phyloP scores from a whole-genome alignment of 1,140 invertebrate species.

The Cecropterus lyciades region DNA sequence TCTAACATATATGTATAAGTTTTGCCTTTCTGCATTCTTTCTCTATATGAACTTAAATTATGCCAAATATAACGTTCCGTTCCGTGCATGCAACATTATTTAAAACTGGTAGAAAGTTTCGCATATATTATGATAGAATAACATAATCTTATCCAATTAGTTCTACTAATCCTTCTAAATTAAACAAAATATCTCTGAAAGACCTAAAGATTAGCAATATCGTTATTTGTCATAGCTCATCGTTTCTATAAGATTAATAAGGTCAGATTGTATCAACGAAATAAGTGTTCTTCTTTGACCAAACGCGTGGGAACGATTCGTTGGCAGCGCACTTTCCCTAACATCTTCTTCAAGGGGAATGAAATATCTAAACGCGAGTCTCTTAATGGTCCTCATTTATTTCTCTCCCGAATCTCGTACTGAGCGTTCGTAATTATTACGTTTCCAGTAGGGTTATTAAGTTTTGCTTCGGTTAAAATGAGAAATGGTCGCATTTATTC shows the following conservation, averaged over 20 bases:
- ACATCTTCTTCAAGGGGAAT: conserved; percentile 79
- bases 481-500: conserved; percentile 79
- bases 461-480: conserved; percentile 82
- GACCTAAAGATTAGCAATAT: too few relatives aligned
- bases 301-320: conserved; percentile 72
- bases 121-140: too few relatives aligned
- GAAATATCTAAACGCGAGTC: conserved; percentile 82
- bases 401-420: conserved; percentile 78
- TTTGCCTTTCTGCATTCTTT: too few relatives aligned
- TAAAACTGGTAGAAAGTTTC: too few relatives aligned
- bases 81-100: too few relatives aligned
- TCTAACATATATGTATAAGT: too few relatives aligned
- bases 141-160: too few relatives aligned
- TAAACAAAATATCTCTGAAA: too few relatives aligned
- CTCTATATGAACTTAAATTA: too few relatives aligned
- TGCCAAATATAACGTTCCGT: too few relatives aligned
- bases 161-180: too few relatives aligned
- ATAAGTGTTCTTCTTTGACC: conserved; percentile 57
- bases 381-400: conserved; percentile 81
- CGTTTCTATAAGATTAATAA: conserved; percentile 38
- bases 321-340: conserved; percentile 55
- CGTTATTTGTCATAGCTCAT: too few relatives aligned
- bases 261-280: conserved; percentile 17
- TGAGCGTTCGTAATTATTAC: conserved; percentile 80
- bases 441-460: conserved; percentile 81